phyloP scores from a whole-genome alignment of 2,888 invertebrate genomes.

The Sphaeridia pumilis region DNA sequence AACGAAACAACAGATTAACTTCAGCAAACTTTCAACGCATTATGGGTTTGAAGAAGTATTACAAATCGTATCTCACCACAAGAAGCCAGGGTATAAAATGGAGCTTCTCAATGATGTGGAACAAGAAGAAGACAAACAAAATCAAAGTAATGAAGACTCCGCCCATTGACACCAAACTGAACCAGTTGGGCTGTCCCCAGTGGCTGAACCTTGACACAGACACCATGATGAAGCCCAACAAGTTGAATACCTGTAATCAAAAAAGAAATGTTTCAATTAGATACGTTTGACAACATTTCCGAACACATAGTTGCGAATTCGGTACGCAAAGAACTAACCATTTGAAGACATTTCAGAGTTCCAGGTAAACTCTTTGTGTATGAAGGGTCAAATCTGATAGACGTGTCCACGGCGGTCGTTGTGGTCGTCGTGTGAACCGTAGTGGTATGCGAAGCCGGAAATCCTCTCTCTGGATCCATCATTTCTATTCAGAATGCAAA shows the following conservation, averaged over 20 bases:
- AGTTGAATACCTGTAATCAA: constrained; percentile 50
- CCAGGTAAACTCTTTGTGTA: constrained; percentile 63
- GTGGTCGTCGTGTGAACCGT: constrained; percentile 51
- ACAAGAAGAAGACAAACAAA: constrained; percentile 64
- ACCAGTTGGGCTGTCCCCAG: constrained; percentile 55
- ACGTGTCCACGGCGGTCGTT: constrained; percentile 43
- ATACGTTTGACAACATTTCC: not conserved
- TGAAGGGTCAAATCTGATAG: constrained; percentile 57
- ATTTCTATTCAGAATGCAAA: not conserved
- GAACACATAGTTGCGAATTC: not conserved
- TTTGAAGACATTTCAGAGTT: constrained; percentile 59
- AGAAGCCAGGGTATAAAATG: constrained; percentile 76
- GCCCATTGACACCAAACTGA: constrained; percentile 65
- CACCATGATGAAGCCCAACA: constrained; percentile 71
- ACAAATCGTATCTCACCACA: constrained; percentile 46
- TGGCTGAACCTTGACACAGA: constrained; percentile 49
- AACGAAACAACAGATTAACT: not conserved
- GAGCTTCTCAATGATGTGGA: constrained; percentile 74
- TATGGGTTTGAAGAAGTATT: not conserved
- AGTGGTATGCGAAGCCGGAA: constrained; percentile 63
- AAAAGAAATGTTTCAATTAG: constrained; percentile 23
- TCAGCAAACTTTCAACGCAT: not conserved
- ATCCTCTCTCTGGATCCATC: constrained; percentile 41
- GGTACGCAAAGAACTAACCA: constrained; percentile 48
- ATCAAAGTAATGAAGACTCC: constrained; percentile 77